Percentiles rank a stretch among this genome's conserved stretches.
These are phyloP conservation scores for Microcebus griseorufus DNA, from an alignment of 2,113 vertebrate genomes.

Conservation along the genomic window DNA sequence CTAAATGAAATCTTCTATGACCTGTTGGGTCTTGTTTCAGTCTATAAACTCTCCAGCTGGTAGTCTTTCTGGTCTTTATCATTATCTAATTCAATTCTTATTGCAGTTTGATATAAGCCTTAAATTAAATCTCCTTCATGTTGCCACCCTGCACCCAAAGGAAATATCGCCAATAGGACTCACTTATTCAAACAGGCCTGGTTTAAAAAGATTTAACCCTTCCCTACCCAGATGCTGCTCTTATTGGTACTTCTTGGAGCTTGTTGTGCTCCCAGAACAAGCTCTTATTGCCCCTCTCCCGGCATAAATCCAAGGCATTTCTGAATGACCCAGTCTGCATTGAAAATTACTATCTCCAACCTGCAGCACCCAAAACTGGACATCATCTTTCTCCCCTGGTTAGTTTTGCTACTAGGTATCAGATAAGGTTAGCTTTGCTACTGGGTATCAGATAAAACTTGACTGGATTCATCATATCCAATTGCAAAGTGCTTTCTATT, in stretches of 20 bases:
- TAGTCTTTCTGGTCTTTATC: neutral
- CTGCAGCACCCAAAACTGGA: neutral
- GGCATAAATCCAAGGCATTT: neutral
- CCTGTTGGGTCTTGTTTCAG: neutral
- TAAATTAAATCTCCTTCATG: slow-evolving; percentile 14
- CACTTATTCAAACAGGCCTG: neutral
- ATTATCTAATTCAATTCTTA: slow-evolving; percentile 18
- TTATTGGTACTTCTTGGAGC: neutral
- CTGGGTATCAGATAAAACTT: neutral
- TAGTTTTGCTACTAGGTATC: neutral
- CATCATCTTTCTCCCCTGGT: neutral
- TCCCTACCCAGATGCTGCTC: neutral
- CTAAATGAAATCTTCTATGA: neutral
- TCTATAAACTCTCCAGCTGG: neutral
- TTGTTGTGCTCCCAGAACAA: neutral
- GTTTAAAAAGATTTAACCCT: neutral
- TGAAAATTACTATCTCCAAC: neutral
- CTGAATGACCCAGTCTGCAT: neutral
- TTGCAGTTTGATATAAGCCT: neutral
- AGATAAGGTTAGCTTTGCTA: neutral
- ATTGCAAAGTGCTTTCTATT: neutral
- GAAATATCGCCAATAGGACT: neutral
- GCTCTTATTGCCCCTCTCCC: neutral
- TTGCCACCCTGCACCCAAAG: neutral
- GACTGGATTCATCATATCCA: neutral